phyloP scores from a whole-genome alignment of 2,888 invertebrate species.

The Bedellia somnulentella region DNA sequence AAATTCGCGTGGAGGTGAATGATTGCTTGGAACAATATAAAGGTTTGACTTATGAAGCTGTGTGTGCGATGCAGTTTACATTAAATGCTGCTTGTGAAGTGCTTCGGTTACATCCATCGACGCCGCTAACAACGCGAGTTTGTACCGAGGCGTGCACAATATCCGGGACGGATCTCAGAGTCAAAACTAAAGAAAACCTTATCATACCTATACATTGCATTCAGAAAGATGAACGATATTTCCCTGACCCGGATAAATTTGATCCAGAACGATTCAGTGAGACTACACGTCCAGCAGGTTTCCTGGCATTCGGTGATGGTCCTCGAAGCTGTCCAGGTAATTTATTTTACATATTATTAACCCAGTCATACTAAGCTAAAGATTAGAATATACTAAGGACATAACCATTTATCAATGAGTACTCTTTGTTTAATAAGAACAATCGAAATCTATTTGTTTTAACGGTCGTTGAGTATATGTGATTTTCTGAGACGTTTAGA shows the following conservation, averaged over 20 bases:
- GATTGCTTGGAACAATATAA: conserved; percentile 26
- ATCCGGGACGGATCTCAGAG: conserved; percentile 23
- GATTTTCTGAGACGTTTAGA: no score
- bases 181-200: conserved; percentile 33
- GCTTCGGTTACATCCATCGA: conserved; percentile 41
- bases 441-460: no score
- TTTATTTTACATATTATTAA: conserved; percentile 9
- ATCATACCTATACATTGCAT: conserved; percentile 43
- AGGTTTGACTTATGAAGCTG: conserved; percentile 39
- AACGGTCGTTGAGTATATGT: no score
- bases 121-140: conserved; percentile 41
- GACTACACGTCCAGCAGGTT: conserved; percentile 30
- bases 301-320: conserved; percentile 46
- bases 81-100: conserved; percentile 34
- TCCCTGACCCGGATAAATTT: conserved; percentile 41
- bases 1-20: conserved; percentile 28
- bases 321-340: conserved; percentile 50
- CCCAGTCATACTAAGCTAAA: no score
- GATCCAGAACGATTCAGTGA: conserved; percentile 38
- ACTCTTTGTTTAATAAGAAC: no score
- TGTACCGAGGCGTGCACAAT: conserved; percentile 38
- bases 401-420: no score
- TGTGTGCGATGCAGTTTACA: conserved; percentile 32
- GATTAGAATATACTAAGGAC: no score
- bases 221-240: conserved; percentile 36